Evolutionary conservation across 2,888 invertebrate genomes (phyloP).

Genomic region (Chrysotoxum bicinctum): DNA sequence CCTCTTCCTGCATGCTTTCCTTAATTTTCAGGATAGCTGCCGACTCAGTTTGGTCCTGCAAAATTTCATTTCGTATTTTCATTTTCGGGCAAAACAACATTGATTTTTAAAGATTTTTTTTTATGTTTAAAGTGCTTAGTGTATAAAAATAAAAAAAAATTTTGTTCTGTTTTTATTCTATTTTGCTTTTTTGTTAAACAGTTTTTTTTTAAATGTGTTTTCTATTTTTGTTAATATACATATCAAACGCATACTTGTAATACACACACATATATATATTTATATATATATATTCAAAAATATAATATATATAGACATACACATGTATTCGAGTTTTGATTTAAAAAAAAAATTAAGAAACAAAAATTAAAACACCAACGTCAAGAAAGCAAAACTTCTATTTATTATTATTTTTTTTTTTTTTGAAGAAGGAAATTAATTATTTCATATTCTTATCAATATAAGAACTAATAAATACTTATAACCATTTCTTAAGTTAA

Average conservation of each 20-base stretch:
- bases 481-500: conserved; percentile 37
- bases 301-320: conserved; percentile 30
- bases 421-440: conserved; percentile 51
- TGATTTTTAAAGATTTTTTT: conserved; percentile 52
- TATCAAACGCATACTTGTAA: conserved; percentile 31
- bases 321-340: conserved; percentile 31
- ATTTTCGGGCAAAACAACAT: conserved; percentile 71
- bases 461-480: conserved; percentile 48
- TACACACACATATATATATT: conserved; percentile 28
- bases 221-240: conserved; percentile 64
- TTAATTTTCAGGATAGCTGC: conserved; percentile 99
- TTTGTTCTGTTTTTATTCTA: conserved; percentile 10
- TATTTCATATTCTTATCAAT: conserved; percentile 47
- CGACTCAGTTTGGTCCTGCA: conserved; percentile 95
- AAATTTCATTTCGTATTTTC: conserved; percentile 79
- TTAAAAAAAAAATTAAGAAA: conserved; percentile 33
- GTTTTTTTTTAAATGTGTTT: conserved; percentile 30
- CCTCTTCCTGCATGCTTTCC: conserved; percentile 99
- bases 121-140: conserved; percentile 50
- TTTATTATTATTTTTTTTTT: conserved; percentile 17
- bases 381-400: conserved; percentile 67
- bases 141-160: conserved; percentile 46
- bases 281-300: conserved; percentile 11
- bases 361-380: conserved; percentile 64
- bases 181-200: conserved; percentile 23